These are phyloP conservation scores for Agrotis ipsilon DNA, from an alignment of 2,888 invertebrate species.

Conservation along the genomic window DNA sequence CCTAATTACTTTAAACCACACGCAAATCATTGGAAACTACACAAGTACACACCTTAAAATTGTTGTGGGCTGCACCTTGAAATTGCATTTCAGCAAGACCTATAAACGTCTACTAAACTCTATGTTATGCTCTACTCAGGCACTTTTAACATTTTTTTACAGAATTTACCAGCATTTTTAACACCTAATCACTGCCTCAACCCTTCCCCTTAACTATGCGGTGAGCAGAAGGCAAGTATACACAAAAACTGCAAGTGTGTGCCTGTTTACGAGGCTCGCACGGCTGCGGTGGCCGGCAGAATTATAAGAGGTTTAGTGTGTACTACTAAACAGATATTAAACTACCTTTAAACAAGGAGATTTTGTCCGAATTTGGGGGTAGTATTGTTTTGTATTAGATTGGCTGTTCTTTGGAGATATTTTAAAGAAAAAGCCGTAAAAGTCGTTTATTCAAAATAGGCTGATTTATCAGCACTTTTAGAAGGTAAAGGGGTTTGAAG, in stretches of 20 bases:
- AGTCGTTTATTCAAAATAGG: no score
- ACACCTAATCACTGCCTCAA: not conserved
- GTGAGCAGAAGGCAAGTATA: conserved; percentile 83
- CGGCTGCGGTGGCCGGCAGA: conserved; percentile 74
- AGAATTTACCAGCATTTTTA: not conserved
- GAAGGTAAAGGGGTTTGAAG: no score
- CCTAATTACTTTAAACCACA: no score
- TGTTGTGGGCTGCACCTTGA: no score
- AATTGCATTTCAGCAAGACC: no score
- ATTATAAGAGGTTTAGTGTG: conserved; percentile 84
- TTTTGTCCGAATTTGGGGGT: conserved; percentile 42
- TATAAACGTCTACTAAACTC: no score
- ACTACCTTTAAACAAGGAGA: conserved; percentile 64
- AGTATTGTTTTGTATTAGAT: conserved; percentile 35
- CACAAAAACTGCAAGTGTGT: conserved; percentile 89
- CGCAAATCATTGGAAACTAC: no score
- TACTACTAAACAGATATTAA: conserved; percentile 74
- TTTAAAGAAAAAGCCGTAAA: no score
- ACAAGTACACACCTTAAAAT: no score
- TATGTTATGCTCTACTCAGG: no score
- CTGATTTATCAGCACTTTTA: no score
- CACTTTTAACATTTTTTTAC: not conserved
- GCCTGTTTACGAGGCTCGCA: conserved; percentile 82
- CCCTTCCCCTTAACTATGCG: conserved; percentile 84
- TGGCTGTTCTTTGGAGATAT: no score